Evolutionary conservation across 2,113 vertebrate genomes (phyloP), one percentile per base, ranked within the genome.

Genomic region (Phyllopteryx taeniolatus): DNA sequence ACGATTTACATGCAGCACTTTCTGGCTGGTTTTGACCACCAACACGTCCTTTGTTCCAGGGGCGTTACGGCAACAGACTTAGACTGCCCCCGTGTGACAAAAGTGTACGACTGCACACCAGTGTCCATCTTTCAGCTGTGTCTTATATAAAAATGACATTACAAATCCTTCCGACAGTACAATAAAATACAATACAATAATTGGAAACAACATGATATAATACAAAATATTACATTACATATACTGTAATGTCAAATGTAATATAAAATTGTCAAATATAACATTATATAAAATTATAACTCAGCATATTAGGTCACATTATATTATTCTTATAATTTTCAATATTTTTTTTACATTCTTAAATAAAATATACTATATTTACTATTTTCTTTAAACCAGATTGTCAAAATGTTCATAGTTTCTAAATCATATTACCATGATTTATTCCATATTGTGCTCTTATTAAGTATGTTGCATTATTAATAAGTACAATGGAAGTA

Each of bases 31-130:
- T 27, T 78, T 85, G 79, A 85, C 87, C 83, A 88, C 83, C 87
- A 86, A 75, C 87, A 87, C 86, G 87, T 88, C 87, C 84, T 89
- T 88, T 88, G 87, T 87, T 88, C 84, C 85, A 70, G 64, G 78
- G 81, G 69, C 47, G 68, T 57, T 14, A 27, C 60, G 72, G 71
- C 19, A 47, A 59, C 22, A 83, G 81, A 75, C 64, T 67, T 49
- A 12, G 85, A 86, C 87, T 91, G 88, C 73, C 88, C 80, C 71
- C 89, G 39, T 83, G 87, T 86, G 90, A 80, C 53, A 0, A 53
- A 0, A 2, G 8, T 43, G 46, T 60, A 71, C 75, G 73, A 71
- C 75, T 73, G 54, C 76, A 85, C 4, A 31, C 8, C 67, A n/a
- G 10, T 22, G 63, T 22, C 42, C 20, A 4, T 31, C 5, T 35